Conservation (phyloP, 2,888 invertebrate species). For the Lochmaea capreae region DNA sequence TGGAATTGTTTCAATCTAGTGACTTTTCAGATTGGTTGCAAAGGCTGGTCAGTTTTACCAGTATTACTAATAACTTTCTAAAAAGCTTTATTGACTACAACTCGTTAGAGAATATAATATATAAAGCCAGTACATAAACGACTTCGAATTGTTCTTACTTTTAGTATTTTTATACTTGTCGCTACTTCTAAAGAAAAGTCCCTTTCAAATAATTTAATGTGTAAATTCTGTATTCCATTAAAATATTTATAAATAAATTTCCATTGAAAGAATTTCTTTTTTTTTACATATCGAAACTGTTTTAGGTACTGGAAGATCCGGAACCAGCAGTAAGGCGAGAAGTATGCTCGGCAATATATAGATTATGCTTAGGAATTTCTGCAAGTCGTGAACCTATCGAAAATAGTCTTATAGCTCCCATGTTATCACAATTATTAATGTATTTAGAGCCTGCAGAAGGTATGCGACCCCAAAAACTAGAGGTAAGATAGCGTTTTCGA, state of each 20-base stretch:
- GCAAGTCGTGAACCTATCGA: conserved; percentile 65
- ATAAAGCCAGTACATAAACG: too few relatives aligned
- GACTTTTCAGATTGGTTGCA: conserved; percentile 86
- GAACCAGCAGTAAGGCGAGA: conserved; percentile 92
- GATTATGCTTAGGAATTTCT: conserved; percentile 81
- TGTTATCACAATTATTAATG: conserved; percentile 83
- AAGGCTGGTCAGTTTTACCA: conserved; percentile 68
- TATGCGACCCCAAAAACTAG: conserved; percentile 77
- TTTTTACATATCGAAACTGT: not conserved
- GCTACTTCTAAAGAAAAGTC: too few relatives aligned
- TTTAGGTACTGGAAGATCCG: conserved; percentile 83
- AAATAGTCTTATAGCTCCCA: conserved; percentile 78
- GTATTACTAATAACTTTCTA: not conserved
- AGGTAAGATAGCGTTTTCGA: conserved; percentile 56
- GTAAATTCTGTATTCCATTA: too few relatives aligned
- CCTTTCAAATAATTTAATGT: too few relatives aligned
- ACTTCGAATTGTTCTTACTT: too few relatives aligned
- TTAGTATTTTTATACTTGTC: too few relatives aligned
- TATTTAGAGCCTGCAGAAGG: conserved; percentile 87
- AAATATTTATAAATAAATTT: too few relatives aligned
- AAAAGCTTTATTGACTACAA: too few relatives aligned
- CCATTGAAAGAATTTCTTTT: too few relatives aligned
- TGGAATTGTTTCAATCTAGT: conserved; percentile 79
- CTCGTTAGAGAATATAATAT: too few relatives aligned
- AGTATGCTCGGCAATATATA: conserved; percentile 92